Conservation (phyloP, 2,113 vertebrate genomes). For the Corydoras sp. region DNA sequence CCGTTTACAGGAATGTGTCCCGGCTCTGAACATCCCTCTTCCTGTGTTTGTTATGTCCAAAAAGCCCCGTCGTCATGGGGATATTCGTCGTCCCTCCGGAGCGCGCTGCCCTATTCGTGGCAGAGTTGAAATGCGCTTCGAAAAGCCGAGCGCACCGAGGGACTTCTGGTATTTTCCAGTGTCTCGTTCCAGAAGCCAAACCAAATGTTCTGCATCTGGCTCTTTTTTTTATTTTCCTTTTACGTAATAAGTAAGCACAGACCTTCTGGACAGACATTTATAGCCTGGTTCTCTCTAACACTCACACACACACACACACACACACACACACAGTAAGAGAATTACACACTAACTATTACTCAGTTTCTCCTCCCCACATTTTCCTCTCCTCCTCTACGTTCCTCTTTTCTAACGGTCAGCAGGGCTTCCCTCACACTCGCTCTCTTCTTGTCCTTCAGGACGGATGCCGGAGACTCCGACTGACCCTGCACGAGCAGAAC, state of each 20-base stretch:
- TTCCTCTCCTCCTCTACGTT: slow-evolving; percentile 46
- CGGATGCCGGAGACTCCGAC: slow-evolving; percentile 68
- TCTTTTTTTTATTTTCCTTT: slow-evolving; percentile 33
- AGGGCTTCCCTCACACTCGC: slow-evolving; percentile 37
- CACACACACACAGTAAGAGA: neutral
- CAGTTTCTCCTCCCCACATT: slow-evolving; percentile 57
- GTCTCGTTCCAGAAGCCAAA: slow-evolving; percentile 50
- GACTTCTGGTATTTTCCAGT: slow-evolving; percentile 50
- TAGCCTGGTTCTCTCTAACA: slow-evolving; percentile 10
- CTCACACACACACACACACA: slow-evolving; percentile 1
- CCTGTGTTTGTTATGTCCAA: slow-evolving; percentile 45
- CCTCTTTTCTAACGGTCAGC: slow-evolving; percentile 15
- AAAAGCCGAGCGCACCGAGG: slow-evolving; percentile 21
- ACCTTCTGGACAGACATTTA: slow-evolving; percentile 26
- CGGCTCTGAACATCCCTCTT: neutral
- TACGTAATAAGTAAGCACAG: slow-evolving; percentile 33
- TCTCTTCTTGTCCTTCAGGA: slow-evolving; percentile 61
- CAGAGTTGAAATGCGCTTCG: slow-evolving; percentile 47
- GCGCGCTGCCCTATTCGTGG: slow-evolving; percentile 37
- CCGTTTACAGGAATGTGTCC: slow-evolving; percentile 14
- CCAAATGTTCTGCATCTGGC: slow-evolving; percentile 53
- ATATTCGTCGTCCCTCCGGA: slow-evolving; percentile 41
- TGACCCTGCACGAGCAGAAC: slow-evolving; percentile 75
- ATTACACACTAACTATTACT: slow-evolving; percentile 50
- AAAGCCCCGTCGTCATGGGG: slow-evolving; percentile 51